phyloP scores from a whole-genome alignment of 2,113 vertebrate genomes.

The Calonectris borealis region DNA sequence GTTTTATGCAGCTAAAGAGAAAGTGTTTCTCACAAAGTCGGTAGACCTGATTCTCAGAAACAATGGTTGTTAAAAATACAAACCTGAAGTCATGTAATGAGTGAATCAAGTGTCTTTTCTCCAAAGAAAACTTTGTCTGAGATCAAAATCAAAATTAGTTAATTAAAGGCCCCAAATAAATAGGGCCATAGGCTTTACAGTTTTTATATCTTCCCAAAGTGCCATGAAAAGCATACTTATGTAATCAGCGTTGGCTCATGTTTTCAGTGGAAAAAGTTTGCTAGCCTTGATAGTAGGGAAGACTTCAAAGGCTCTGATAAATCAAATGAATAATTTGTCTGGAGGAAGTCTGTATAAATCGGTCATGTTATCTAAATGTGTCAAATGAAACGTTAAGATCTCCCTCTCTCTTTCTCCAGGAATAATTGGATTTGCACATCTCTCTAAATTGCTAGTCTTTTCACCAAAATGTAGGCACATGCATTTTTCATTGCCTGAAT shows the following conservation, averaged over 20 bases:
- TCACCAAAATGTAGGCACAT: neutral
- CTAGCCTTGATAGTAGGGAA: neutral
- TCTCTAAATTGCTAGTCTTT: neutral
- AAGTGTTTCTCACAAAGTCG: neutral
- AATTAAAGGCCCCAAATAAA: neutral
- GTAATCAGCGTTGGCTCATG: neutral
- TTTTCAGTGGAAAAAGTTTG: neutral
- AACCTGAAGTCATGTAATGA: neutral
- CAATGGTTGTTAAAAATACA: neutral
- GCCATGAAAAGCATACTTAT: neutral
- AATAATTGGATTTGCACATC: constrained; percentile 22
- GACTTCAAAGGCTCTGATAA: constrained; percentile 46
- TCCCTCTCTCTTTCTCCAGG: neutral
- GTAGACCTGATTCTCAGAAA: neutral
- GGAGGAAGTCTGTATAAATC: neutral
- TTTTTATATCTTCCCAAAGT: neutral
- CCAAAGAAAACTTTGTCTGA: neutral
- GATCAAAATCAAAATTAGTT: constrained; percentile 14
- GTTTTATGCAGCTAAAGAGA: neutral
- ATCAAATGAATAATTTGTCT: constrained; percentile 30
- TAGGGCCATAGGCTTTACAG: neutral
- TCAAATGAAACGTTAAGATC: constrained; percentile 35
- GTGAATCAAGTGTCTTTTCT: neutral
- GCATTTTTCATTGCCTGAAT: neutral
- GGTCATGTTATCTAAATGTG: constrained; percentile 7